Evolutionary conservation across 2,113 vertebrate species (phyloP), one percentile per base, ranked within the genome.

Genomic region (Nematolebias whitei): DNA sequence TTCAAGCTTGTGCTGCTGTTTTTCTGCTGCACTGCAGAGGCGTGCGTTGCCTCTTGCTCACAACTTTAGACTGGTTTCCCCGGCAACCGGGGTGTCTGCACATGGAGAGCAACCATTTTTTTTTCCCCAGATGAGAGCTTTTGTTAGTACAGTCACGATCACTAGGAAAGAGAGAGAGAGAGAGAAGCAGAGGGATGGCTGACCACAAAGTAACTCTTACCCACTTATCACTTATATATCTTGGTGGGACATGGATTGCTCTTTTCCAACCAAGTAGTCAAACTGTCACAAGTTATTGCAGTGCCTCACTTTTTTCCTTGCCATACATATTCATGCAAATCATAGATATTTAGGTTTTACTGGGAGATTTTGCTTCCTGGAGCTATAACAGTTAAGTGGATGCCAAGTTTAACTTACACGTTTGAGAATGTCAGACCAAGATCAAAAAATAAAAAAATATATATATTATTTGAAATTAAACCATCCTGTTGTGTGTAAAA

Each of bases 11-110:
- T 77, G 81, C 86, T 86, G 86, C 80, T 86, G 87, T 87, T 87
- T 88, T 88, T 86, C 79, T 90, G 85, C 89, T 90, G 89, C 89
- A 90, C 86, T 90, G 89, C 89, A 88, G 89, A 90, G 87, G 82
- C 85, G 83, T 81, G 81, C 61, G 41, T 81, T 71, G 85, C 85
- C 84, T 89, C 80, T 74, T 65, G 77, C 86, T 87, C 84, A 78
- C 88, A 91, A 90, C 87, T 91, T 90, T 88, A 87, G 78, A 84
- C 76, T 70, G 84, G 90, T 91, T 91, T 87, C 90, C 90, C 80
- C 64, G 84, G 90, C 87, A 91, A 91, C 90, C 87, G 78, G 82
- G 85, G 84, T 90, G 86, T 90, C 87, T 91, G 90, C 85, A 88
- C 87, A 91, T 88, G 86, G 85, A 90, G 79, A 87, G 78, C 86